Percentiles rank a stretch among this genome's conserved stretches.
phyloP scores from a whole-genome alignment of 2,113 vertebrate genomes.

The Lampris megalopsis region DNA sequence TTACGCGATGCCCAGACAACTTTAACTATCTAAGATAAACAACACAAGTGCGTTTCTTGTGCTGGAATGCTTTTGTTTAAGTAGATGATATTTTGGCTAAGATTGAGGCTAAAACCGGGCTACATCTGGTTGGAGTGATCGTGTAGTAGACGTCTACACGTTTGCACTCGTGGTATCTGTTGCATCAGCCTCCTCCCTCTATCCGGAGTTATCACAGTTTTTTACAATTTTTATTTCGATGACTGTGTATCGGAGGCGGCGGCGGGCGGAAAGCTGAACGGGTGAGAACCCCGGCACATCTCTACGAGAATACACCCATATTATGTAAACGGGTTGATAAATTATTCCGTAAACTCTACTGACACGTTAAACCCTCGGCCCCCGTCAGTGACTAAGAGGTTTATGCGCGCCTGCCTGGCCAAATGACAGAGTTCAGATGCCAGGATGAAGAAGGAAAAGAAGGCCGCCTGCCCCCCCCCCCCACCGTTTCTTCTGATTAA shows the following conservation, averaged over 20 bases:
- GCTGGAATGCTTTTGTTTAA: no score
- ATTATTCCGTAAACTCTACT: neutral
- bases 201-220: no score
- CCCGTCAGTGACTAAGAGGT: slow-evolving; percentile 30
- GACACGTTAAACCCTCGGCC: slow-evolving; percentile 11
- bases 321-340: neutral
- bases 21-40: no score
- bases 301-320: neutral
- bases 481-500: slow-evolving; percentile 20
- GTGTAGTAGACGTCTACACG: no score
- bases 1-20: no score
- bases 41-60: no score
- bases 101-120: no score
- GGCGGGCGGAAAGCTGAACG: neutral
- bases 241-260: neutral
- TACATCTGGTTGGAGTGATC: no score
- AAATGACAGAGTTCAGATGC: slow-evolving; percentile 60
- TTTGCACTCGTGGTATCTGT: no score
- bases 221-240: neutral
- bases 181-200: no score
- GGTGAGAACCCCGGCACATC: neutral
- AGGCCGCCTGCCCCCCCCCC: neutral
- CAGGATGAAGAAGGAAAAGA: slow-evolving; percentile 53
- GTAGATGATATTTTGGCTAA: no score
- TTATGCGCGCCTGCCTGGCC: slow-evolving; percentile 17